Evolutionary conservation across 2,888 invertebrate species (phyloP).

Genomic region (Tryphoninae sp.): DNA sequence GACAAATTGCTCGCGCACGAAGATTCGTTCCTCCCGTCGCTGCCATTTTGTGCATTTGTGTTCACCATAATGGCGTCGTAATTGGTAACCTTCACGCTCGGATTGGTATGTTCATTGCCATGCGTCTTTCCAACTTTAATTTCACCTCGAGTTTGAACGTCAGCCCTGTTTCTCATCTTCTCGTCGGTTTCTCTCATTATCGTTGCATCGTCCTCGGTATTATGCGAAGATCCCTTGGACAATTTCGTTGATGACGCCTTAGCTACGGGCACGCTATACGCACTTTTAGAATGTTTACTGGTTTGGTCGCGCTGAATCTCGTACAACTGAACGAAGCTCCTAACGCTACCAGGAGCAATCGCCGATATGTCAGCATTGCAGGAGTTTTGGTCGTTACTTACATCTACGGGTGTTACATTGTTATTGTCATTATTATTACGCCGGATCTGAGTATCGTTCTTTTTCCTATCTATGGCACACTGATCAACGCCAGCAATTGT

Average conservation of each 20-base stretch:
- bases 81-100: slow-evolving; percentile 15
- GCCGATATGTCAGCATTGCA: slow-evolving; percentile 67
- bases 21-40: slow-evolving; percentile 14
- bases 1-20: slow-evolving; percentile 10
- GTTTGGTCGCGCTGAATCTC: slow-evolving; percentile 73
- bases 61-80: background rate
- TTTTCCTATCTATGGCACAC: slow-evolving; percentile 78
- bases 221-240: slow-evolving; percentile 50
- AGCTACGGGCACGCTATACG: slow-evolving; percentile 63
- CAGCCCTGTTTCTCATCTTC: slow-evolving; percentile 20
- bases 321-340: slow-evolving; percentile 78
- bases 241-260: slow-evolving; percentile 52
- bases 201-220: slow-evolving; percentile 25
- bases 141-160: slow-evolving; percentile 5
- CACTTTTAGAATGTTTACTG: slow-evolving; percentile 72
- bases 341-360: slow-evolving; percentile 78
- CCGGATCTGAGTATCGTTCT: slow-evolving; percentile 63
- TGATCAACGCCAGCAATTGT: slow-evolving; percentile 69
- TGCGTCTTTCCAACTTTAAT: slow-evolving; percentile 3
- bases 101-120: background rate
- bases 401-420: slow-evolving; percentile 76
- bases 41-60: background rate
- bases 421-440: slow-evolving; percentile 79
- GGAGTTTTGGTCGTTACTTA: slow-evolving; percentile 78
- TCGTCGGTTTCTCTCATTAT: slow-evolving; percentile 22